Evolutionary conservation across 1,140 invertebrate species (phyloP).

Genomic region (Cryptotermes secundus): DNA sequence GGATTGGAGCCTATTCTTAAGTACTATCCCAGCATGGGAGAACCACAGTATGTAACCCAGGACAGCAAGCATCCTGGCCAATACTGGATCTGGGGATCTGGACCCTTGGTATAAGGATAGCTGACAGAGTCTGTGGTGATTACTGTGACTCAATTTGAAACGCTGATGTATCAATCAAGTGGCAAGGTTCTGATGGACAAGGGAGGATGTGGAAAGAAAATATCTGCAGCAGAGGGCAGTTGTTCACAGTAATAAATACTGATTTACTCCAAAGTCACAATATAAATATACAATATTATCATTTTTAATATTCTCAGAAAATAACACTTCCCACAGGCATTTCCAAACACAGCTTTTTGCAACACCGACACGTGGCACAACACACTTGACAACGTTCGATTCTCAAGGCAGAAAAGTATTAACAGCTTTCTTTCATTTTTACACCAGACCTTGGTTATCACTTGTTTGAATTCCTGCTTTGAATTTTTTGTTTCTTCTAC

Average conservation of each 20-base stretch:
- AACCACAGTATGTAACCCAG: too few relatives aligned
- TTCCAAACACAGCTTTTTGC: constrained; percentile 31
- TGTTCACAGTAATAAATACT: constrained; percentile 38
- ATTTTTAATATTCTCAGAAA: constrained; percentile 57
- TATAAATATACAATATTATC: constrained; percentile 40
- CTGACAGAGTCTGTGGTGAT: too few relatives aligned
- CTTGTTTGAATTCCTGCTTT: not conserved
- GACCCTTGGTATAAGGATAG: too few relatives aligned
- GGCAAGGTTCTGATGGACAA: too few relatives aligned
- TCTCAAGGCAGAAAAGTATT: constrained; percentile 26
- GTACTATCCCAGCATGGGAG: too few relatives aligned
- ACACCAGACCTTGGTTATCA: constrained; percentile 21
- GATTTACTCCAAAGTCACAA: constrained; percentile 39
- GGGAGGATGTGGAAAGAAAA: not conserved
- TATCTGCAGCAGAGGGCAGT: not conserved
- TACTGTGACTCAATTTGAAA: too few relatives aligned
- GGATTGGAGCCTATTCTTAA: too few relatives aligned
- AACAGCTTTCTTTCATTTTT: constrained; percentile 27
- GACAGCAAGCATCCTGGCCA: too few relatives aligned
- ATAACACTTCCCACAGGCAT: constrained; percentile 50
- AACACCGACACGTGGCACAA: constrained; percentile 31
- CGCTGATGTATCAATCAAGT: too few relatives aligned
- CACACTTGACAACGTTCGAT: constrained; percentile 16
- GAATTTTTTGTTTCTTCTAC: not conserved
- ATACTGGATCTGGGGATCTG: too few relatives aligned